A percentile compares a stretch with the other conserved stretches of the same genome.
These are phyloP conservation scores for Aulostomus chinensis DNA, from an alignment of 2,797 vertebrate genomes.

Conservation along the genomic window DNA sequence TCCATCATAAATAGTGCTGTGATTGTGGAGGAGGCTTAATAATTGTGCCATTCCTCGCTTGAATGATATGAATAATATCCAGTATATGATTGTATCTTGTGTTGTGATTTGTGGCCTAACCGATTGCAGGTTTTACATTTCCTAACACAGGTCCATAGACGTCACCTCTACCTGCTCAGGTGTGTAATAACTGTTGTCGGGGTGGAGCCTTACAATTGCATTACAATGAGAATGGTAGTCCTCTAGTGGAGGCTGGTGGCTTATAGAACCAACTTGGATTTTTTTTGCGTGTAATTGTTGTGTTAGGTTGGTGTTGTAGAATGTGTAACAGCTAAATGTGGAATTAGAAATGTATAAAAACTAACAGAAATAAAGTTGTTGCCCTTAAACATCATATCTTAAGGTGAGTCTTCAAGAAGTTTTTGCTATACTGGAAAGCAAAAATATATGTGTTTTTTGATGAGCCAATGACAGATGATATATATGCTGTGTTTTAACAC, in stretches of 20 bases:
- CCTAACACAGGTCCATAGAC: slow-evolving; percentile 34
- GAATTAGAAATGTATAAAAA: neutral
- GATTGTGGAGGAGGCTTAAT: too few relatives aligned
- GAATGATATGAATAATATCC: too few relatives aligned
- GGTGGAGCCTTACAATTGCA: neutral
- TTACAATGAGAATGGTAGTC: neutral
- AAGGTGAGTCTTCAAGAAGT: too few relatives aligned
- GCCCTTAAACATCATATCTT: too few relatives aligned
- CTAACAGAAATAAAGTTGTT: too few relatives aligned
- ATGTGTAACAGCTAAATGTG: slow-evolving; percentile 3
- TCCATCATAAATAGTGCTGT: too few relatives aligned
- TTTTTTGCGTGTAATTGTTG: slow-evolving; percentile 5
- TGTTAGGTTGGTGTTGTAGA: slow-evolving; percentile 8
- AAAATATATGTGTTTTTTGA: too few relatives aligned
- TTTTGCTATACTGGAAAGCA: too few relatives aligned
- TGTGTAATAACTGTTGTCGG: slow-evolving; percentile 37
- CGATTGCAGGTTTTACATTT: slow-evolving; percentile 29
- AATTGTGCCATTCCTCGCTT: too few relatives aligned
- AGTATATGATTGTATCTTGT: too few relatives aligned
- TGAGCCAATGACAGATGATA: too few relatives aligned
- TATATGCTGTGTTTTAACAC: too few relatives aligned
- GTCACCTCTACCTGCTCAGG: slow-evolving; percentile 18
- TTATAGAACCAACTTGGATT: neutral
- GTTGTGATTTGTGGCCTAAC: neutral
- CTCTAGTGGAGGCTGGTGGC: neutral